Evolutionary conservation across 2,888 invertebrate species (phyloP).

Genomic region (Tiliacea citrago): DNA sequence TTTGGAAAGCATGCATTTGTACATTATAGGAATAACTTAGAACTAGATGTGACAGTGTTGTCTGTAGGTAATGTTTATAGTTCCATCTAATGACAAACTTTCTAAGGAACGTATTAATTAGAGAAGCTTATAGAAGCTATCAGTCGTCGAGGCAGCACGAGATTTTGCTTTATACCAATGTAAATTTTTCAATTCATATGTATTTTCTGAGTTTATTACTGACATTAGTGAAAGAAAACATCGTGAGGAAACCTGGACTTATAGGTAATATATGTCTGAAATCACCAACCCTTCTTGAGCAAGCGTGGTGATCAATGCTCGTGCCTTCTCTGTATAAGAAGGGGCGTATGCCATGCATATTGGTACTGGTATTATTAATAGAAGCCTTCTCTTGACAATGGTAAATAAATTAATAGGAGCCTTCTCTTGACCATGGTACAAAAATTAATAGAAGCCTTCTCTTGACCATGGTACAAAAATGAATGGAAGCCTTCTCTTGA

Average conservation of each 20-base stretch:
- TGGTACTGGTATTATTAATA: background rate
- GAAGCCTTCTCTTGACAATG: background rate
- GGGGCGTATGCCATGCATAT: background rate
- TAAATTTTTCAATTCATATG: background rate
- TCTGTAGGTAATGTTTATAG: slow-evolving; percentile 3
- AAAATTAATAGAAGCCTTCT: background rate
- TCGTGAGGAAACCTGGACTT: no score
- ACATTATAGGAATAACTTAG: slow-evolving; percentile 71
- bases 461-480: no score
- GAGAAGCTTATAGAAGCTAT: background rate
- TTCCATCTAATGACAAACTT: background rate
- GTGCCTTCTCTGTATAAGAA: background rate
- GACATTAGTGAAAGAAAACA: background rate
- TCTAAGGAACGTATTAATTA: background rate
- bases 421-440: background rate
- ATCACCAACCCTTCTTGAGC: background rate
- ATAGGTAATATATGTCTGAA: background rate
- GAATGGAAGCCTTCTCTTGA: background rate
- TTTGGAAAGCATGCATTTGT: slow-evolving; percentile 89
- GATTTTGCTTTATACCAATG: background rate
- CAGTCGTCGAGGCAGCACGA: no score
- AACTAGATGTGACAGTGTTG: slow-evolving; percentile 11
- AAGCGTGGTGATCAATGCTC: background rate
- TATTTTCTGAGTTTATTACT: background rate
- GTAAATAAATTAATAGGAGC: background rate